Conservation (phyloP, 2,888 invertebrate species). For the Criorhina ranunculi region DNA sequence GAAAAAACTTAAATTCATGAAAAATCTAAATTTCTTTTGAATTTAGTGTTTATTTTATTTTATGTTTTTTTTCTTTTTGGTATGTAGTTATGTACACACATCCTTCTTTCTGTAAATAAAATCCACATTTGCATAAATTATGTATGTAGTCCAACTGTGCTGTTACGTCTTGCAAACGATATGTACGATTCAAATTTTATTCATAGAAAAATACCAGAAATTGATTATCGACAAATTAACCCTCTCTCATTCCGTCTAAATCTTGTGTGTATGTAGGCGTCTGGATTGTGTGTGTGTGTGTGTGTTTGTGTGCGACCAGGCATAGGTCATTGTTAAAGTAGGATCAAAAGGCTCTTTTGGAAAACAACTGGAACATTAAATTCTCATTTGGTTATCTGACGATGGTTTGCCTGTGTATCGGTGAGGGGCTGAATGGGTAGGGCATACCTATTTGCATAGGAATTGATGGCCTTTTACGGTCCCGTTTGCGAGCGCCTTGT, state of each 20-base stretch:
- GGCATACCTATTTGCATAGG: slow-evolving; percentile 53
- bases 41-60: slow-evolving; percentile 31
- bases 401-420: slow-evolving; percentile 16
- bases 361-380: slow-evolving; percentile 50
- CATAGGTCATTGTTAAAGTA: slow-evolving; percentile 31
- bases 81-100: slow-evolving; percentile 5
- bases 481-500: slow-evolving; percentile 38
- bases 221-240: slow-evolving; percentile 55
- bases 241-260: slow-evolving; percentile 12
- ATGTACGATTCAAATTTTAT: slow-evolving; percentile 54
- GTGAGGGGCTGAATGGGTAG: neutral
- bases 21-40: slow-evolving; percentile 16
- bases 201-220: slow-evolving; percentile 53
- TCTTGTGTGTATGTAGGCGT: neutral
- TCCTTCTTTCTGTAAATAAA: slow-evolving; percentile 33
- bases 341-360: slow-evolving; percentile 38
- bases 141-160: neutral
- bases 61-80: too few relatives aligned
- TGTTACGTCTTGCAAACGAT: slow-evolving; percentile 4
- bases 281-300: neutral
- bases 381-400: slow-evolving; percentile 46
- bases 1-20: slow-evolving; percentile 11
- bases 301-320: neutral
- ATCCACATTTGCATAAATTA: slow-evolving; percentile 38
- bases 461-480: slow-evolving; percentile 54